Evolutionary conservation across 2,888 invertebrate genomes (phyloP), one percentile per base, ranked within the genome.

Genomic region (Drosophila eohydei): DNA sequence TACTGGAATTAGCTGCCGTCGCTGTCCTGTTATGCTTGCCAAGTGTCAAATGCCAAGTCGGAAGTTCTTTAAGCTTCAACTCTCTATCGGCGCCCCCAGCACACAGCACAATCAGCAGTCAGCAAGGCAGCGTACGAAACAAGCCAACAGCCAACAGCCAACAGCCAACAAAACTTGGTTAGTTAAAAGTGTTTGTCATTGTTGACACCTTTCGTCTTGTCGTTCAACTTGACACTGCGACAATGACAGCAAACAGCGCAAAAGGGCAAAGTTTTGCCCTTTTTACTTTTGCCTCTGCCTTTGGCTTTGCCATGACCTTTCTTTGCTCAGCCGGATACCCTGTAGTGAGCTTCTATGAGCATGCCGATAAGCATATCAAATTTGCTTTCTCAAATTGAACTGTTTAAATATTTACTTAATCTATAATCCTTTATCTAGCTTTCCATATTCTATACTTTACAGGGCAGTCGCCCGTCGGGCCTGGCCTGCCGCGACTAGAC

Each of bases 181-280:
- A 86, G 83, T 88, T 85, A 88, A 87, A 89, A 87, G 89, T 89
- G 86, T 87, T 87, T 86, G 84, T 88, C 89, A 86, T 82, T 88
- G 86, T 82, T 86, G 86, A 87, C 89, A 86, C 89, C 89, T 88
- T 88, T 80, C 86, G 82, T 87, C 84, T 81, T 82, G 78, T 56
- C 74, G 76, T 30, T 68, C 59, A 87, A 87, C 84, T 84, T 76
- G 76, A 83, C 72, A 78, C 81, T 75, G 78, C 74, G 80, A 75
- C 78, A 74, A 77, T 71, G 75, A 69, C 73, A 78, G 60, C 64
- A 64, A 78, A 63, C 67, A 71, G 69, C 60, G 52, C 63, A 68
- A 78, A 83, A 80, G 81, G 78, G 71, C 78, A 81, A 86, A 83
- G 75, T 88, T 88, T 86, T 78, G 61, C 54, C 40, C 28, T 54